phyloP scores from a whole-genome alignment of 1,140 invertebrate genomes.

The Lordiphosa mommai region DNA sequence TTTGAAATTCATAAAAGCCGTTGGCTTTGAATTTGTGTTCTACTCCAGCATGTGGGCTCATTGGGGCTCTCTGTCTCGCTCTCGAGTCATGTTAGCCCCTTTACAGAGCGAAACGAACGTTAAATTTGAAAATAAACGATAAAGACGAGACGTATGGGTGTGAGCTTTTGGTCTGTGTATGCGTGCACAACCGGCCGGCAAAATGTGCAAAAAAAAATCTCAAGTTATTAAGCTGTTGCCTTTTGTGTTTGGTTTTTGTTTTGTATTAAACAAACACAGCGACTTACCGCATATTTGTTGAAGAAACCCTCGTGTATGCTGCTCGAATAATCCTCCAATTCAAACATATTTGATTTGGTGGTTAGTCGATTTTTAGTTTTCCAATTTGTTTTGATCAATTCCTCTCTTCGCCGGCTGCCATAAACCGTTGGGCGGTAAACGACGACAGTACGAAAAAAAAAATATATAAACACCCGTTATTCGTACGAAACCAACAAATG shows the following conservation, averaged over 20 bases:
- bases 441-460: too few relatives aligned
- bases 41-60: too few relatives aligned
- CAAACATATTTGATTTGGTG: constrained; percentile 59
- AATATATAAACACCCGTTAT: too few relatives aligned
- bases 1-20: too few relatives aligned
- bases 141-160: constrained; percentile 15
- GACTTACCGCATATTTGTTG: constrained; percentile 77
- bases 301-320: constrained; percentile 76
- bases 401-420: constrained; percentile 12
- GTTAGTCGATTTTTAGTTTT: constrained; percentile 21
- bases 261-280: constrained; percentile 32
- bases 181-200: constrained; percentile 47
- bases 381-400: constrained; percentile 65
- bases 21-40: too few relatives aligned
- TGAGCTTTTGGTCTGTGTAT: constrained; percentile 6
- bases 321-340: constrained; percentile 76
- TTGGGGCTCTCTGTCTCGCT: too few relatives aligned
- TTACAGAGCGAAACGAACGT: constrained; percentile 42
- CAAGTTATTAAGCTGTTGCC: constrained; percentile 35
- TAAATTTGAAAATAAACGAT: constrained; percentile 56
- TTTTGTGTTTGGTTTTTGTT: constrained; percentile 2
- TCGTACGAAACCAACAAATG: too few relatives aligned
- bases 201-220: constrained; percentile 27
- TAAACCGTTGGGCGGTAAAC: constrained; percentile 8
- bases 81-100: too few relatives aligned